Percentiles rank a stretch among this genome's conserved stretches.
Conservation (phyloP, 2,888 invertebrate genomes). For the Odontomyia ornata region DNA sequence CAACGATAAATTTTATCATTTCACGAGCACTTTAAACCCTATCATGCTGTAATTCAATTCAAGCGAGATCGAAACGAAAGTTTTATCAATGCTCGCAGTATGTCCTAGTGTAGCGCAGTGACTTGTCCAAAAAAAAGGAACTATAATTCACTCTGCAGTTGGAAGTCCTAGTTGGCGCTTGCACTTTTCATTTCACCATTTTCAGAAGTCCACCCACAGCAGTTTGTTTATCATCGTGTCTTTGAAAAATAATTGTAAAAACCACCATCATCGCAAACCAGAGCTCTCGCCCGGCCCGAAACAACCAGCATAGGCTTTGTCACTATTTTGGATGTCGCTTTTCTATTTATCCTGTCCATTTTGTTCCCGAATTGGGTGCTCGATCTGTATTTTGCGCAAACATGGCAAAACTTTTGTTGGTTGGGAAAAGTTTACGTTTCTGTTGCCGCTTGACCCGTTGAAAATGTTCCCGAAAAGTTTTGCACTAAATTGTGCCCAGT, state of each 20-base stretch:
- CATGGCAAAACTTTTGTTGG: constrained; percentile 36
- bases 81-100: constrained; percentile 4
- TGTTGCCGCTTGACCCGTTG: constrained; percentile 45
- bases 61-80: constrained; percentile 31
- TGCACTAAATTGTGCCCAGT: constrained; percentile 45
- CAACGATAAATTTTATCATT: constrained; percentile 26
- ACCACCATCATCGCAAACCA: constrained; percentile 21
- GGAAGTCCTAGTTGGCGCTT: neutral
- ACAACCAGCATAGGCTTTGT: neutral
- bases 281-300: neutral
- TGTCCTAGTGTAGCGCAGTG: neutral
- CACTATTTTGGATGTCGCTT: neutral
- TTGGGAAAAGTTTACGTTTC: constrained; percentile 1
- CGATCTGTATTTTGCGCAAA: constrained; percentile 30
- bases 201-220: neutral
- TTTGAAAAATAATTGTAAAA: constrained; percentile 27
- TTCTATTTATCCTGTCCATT: constrained; percentile 8
- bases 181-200: neutral
- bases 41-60: constrained; percentile 41
- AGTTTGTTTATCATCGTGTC: constrained; percentile 34
- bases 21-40: constrained; percentile 24
- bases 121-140: constrained; percentile 5
- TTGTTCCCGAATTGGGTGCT: neutral
- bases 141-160: constrained; percentile 19
- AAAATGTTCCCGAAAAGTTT: constrained; percentile 47